These are phyloP conservation scores for Donacobius atricapilla DNA, from an alignment of 2,113 vertebrate species.

Conservation along the genomic window DNA sequence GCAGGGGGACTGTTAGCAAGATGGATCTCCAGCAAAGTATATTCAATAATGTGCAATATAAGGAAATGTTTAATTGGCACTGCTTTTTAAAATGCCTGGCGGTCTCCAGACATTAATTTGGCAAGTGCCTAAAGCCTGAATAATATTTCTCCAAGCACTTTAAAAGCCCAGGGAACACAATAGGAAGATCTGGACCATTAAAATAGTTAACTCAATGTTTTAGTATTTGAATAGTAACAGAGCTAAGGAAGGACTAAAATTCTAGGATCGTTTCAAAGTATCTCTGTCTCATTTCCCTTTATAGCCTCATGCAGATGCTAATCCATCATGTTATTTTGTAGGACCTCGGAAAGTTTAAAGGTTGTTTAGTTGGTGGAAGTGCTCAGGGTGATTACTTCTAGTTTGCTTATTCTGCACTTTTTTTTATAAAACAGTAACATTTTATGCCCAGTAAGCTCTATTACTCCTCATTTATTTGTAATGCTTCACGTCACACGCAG, in stretches of 20 bases:
- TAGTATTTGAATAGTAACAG: neutral
- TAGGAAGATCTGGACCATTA: neutral
- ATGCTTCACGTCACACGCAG: conserved; percentile 59
- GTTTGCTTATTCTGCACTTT: conserved; percentile 63
- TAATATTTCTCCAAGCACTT: neutral
- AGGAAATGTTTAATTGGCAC: neutral
- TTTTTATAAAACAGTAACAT: conserved; percentile 43
- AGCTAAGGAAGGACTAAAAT: neutral
- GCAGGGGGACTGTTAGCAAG: neutral
- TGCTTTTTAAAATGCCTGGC: neutral
- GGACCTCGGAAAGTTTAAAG: conserved; percentile 60
- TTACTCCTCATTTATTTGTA: conserved; percentile 63
- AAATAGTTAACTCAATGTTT: neutral
- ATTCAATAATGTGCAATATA: neutral
- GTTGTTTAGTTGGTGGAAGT: conserved; percentile 53
- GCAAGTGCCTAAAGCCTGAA: neutral
- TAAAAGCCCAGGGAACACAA: neutral
- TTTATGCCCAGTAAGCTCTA: conserved; percentile 56
- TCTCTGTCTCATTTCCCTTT: neutral
- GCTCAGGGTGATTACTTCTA: conserved; percentile 48
- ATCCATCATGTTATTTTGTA: conserved; percentile 49
- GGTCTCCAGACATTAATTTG: neutral
- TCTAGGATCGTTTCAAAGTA: neutral
- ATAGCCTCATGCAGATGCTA: neutral
- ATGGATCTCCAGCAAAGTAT: neutral